Conservation (phyloP, 1,140 invertebrate genomes). For the Coenobita brevimanus region DNA sequence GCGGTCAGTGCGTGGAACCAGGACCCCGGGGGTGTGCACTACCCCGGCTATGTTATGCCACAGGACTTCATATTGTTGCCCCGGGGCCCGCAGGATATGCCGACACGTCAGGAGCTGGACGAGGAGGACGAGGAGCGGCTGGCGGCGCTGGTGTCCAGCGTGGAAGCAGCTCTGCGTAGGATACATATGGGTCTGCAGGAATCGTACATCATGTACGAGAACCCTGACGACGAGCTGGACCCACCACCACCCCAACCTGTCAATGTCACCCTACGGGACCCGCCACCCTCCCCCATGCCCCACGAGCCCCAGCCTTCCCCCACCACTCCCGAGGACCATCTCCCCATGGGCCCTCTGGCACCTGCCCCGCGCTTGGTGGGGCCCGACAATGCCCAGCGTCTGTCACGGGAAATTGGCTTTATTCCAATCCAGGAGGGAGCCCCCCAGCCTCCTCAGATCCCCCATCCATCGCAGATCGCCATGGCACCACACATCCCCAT, state of each 20-base stretch:
- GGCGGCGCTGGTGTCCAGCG: conserved; percentile 53
- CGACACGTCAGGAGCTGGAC: background rate
- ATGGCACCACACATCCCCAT: too few relatives aligned
- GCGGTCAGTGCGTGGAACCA: conserved; percentile 33
- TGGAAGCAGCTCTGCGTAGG: conserved; percentile 62
- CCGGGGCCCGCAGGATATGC: conserved; percentile 6
- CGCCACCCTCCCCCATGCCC: conserved; percentile 65
- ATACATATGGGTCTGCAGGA: conserved; percentile 64
- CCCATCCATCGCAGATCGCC: too few relatives aligned
- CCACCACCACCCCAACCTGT: conserved; percentile 67
- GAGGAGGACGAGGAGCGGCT: conserved; percentile 52
- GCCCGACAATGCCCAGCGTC: conserved; percentile 57
- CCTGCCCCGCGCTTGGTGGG: conserved; percentile 55
- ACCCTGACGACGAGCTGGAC: conserved; percentile 54
- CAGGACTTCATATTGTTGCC: conserved; percentile 66
- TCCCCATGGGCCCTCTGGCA: background rate
- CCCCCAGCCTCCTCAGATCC: conserved; percentile 54
- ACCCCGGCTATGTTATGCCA: conserved; percentile 65
- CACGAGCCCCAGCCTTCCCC: conserved; percentile 56
- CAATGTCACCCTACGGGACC: conserved; percentile 57
- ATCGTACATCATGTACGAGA: conserved; percentile 65
- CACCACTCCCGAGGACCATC: conserved; percentile 26
- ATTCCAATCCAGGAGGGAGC: conserved; percentile 67
- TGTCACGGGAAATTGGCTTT: conserved; percentile 66
- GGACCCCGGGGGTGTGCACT: conserved; percentile 65